Percentiles rank a stretch among this genome's conserved stretches.
Evolutionary conservation across 1,140 invertebrate genomes (phyloP).

Genomic region (Musca domestica): DNA sequence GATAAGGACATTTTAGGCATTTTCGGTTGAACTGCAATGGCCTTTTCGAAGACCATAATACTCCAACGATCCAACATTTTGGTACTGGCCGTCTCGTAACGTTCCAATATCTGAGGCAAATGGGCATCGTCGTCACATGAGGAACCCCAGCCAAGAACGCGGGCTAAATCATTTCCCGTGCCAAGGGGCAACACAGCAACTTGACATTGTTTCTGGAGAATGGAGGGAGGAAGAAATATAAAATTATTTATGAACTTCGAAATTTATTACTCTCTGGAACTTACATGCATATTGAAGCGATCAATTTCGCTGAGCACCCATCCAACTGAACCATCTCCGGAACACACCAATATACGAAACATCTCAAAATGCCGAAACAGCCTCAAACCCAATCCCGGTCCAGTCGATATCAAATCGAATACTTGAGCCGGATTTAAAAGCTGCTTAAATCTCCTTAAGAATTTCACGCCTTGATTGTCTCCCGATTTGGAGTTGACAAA

Average conservation of each 20-base stretch:
- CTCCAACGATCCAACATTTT: conserved; percentile 97
- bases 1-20: conserved; percentile 60
- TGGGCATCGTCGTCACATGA: conserved; percentile 94
- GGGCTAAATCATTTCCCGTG: conserved; percentile 92
- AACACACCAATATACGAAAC: conserved; percentile 88
- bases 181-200: conserved; percentile 90
- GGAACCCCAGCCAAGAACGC: conserved; percentile 93
- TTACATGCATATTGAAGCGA: conserved; percentile 87
- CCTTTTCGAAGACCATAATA: conserved; percentile 86
- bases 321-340: conserved; percentile 89
- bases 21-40: conserved; percentile 60
- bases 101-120: conserved; percentile 85
- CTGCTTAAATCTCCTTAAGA: conserved; percentile 91
- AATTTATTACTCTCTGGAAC: conserved; percentile 43
- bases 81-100: conserved; percentile 90
- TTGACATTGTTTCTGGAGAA: conserved; percentile 78
- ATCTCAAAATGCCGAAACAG: conserved; percentile 90
- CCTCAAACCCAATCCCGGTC: conserved; percentile 81
- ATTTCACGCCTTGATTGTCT: conserved; percentile 96
- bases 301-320: conserved; percentile 94
- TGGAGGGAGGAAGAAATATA: background rate
- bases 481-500: conserved; percentile 98
- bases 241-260: background rate
- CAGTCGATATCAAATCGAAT: conserved; percentile 88
- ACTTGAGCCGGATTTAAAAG: conserved; percentile 96